Conservation (phyloP, 2,113 vertebrate genomes). For the Clupea harengus region DNA sequence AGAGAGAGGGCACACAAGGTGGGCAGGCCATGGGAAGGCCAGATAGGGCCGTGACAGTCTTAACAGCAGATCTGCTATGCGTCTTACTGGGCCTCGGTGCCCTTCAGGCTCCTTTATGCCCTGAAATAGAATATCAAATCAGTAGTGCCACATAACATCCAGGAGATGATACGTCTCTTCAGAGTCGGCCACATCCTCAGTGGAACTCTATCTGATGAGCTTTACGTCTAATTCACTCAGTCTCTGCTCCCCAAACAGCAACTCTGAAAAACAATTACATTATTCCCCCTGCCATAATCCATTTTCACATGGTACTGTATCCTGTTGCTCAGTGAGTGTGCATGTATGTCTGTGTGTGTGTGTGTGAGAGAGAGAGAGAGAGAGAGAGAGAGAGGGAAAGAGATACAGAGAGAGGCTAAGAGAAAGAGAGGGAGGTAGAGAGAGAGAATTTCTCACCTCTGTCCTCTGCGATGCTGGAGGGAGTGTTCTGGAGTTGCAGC, state of each 20-base stretch:
- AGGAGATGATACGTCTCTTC: neutral
- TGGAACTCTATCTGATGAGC: conserved; percentile 6
- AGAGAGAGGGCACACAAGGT: no score
- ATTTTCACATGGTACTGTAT: neutral
- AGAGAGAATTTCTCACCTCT: neutral
- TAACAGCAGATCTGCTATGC: neutral
- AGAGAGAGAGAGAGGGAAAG: neutral
- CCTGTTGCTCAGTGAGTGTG: neutral
- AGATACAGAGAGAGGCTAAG: neutral
- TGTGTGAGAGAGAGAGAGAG: neutral
- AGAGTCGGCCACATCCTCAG: neutral
- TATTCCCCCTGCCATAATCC: conserved; percentile 5
- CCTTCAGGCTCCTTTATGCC: neutral
- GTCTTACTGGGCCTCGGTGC: neutral
- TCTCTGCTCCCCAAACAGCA: neutral
- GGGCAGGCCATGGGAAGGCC: no score
- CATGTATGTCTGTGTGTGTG: neutral
- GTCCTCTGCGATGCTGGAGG: neutral
- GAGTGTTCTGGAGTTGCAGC: neutral
- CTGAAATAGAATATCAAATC: neutral
- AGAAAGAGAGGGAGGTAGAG: neutral
- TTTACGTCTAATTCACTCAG: neutral
- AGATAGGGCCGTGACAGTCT: neutral
- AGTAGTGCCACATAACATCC: neutral
- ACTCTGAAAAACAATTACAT: conserved; percentile 5